Evolutionary conservation across 2,113 vertebrate genomes (phyloP), one percentile per base, ranked within the genome.

Genomic region (Syrmaticus mikado): DNA sequence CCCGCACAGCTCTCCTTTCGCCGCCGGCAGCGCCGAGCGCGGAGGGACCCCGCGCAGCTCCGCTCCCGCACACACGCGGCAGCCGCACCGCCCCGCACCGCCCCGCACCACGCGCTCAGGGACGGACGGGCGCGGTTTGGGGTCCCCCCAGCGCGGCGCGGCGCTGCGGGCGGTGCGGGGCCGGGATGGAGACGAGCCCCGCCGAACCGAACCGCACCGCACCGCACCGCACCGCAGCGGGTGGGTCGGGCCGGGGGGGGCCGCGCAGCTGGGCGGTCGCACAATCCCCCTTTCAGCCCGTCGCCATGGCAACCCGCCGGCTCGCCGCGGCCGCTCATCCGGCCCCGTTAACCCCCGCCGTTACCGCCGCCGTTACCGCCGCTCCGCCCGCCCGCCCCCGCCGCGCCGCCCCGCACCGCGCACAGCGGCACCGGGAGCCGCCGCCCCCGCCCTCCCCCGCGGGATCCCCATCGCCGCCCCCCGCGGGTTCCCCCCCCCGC

Each of bases 201-300:
- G 32, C 38, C 38, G 62, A 40, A 28, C 38, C 25, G 62, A 2
- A 16, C 25, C 62, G 46, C 27, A 13, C 25, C 52, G 52, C 52
- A 13, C 25, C 52, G 52, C 52, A 28, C 25, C 38, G 38, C 38
- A n/a, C n/a, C 48, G 50, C 50, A 52, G 50, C 50, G 50, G 50
- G 50, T 52, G 50, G 50, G 50, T 52, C 50, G 50, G 50, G 28
- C 28, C 32, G 30, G 30, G 83, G 83, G 80, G 70, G 87, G 66
- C 91, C 36, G 67, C 64, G 34, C 82, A 79, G 91, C 91, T 95
- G 95, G 71, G 82, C 89, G 91, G 85, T 92, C 87, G 96, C 96
- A 97, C 97, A 97, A 97, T 98, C 97, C 97, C 97, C 97, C 96
- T 97, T 98, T 97, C 97, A 97, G 96, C 94, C 73, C 91, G 50